Conservation (phyloP, 2,113 vertebrate species). For the Charadrius vociferus region DNA sequence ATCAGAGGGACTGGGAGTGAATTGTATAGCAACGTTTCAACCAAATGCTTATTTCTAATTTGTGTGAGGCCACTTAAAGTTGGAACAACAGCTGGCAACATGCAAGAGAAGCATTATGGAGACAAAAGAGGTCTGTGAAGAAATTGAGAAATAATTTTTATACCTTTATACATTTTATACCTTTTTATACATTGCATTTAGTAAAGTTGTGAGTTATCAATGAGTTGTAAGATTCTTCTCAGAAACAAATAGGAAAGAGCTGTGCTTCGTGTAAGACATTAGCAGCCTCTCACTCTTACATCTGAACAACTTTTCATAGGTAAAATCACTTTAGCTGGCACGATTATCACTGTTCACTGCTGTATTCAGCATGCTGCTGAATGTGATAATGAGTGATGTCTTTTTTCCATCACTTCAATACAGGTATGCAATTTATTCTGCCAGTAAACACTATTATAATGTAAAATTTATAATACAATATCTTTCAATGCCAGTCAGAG, state of each 20-base stretch:
- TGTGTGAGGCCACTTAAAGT: neutral
- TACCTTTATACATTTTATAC: slow-evolving; percentile 9
- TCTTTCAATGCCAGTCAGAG: slow-evolving; percentile 65
- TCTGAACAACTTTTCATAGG: slow-evolving; percentile 54
- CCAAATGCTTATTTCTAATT: neutral
- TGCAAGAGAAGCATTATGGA: neutral
- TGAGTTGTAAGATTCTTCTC: slow-evolving; percentile 1
- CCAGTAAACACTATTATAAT: slow-evolving; percentile 73
- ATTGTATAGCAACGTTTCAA: neutral
- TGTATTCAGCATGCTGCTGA: slow-evolving; percentile 43
- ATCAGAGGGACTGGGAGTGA: neutral
- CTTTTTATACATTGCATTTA: neutral
- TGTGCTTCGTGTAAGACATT: neutral
- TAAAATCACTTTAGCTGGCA: slow-evolving; percentile 52
- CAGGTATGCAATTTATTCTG: slow-evolving; percentile 65
- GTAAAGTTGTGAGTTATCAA: slow-evolving; percentile 4
- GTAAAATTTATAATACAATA: slow-evolving; percentile 73
- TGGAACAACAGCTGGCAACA: neutral
- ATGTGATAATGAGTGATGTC: slow-evolving; percentile 60
- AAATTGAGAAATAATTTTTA: slow-evolving; percentile 1
- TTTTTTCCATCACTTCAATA: slow-evolving; percentile 58
- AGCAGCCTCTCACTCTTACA: slow-evolving; percentile 7
- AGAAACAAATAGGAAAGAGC: slow-evolving; percentile 30
- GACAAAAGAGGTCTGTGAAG: neutral
- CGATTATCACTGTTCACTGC: slow-evolving; percentile 37